Base-by-base conservation (phyloP, 2,113 vertebrate species). In the Scopus umbretta region DNA sequence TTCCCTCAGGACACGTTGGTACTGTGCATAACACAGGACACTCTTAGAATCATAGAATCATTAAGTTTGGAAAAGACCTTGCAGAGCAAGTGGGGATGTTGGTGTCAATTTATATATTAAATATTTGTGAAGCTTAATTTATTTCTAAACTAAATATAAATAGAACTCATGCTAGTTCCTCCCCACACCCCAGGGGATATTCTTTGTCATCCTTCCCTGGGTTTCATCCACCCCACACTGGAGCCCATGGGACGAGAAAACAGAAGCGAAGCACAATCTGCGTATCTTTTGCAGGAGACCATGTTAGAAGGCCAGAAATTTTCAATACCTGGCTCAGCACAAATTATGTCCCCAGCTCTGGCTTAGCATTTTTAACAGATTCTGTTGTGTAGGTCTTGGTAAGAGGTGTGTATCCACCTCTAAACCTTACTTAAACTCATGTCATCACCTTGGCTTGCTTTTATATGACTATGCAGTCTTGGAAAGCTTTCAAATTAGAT, bases 181-280 rank as follows among this genome's bases (percentile, higher is more conserved):
- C 13, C 34, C 9, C 12, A 29, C 6, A 45, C 15, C 5, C 6
- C 16, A 40, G 29, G 23, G 52, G 5, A 50, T 76, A 36, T 66
- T 76, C 10, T 76, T 76, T n/a, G n/a, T n/a, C n/a, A n/a, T n/a
- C 15, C 52, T 43, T 5, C 29, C 5, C 5, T 59, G 14, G 16
- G 3, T 3, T 81, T 66, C 11, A 3, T 10, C 1, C 4, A 13
- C 7, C 9, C 6, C 6, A 1, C 3, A 0, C 16, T 66, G 71
- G 20, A 76, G 30, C 30, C 30, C 34, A 71, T 4, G 1, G 22
- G 13, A 36, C 13, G 29, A 55, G 55, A 49, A 95, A 55, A 78
- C 9, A 58, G 49, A 59, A 30, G 18, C n/a, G 50, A 30, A 29
- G 29, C 13, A 76, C 18, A 72, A 21, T 23, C n/a, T 84, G 13